A percentile compares a stretch with the other conserved stretches of the same genome.
Evolutionary conservation across 2,888 invertebrate species (phyloP).

Genomic region (Balanococcus diminutus): DNA sequence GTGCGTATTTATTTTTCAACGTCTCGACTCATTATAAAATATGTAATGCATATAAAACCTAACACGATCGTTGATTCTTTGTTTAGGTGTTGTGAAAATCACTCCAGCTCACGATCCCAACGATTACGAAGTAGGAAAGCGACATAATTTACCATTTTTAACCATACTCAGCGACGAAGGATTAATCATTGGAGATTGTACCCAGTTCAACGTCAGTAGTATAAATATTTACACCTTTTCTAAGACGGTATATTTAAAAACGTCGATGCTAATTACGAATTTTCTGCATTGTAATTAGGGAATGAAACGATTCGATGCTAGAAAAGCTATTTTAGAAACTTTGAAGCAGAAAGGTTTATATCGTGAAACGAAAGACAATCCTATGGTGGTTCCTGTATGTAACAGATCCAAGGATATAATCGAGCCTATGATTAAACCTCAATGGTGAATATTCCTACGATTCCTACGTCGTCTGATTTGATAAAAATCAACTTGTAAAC

Average conservation of each 20-base stretch:
- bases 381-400: conserved; percentile 95
- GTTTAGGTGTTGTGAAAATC: conserved; percentile 91
- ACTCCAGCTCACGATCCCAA: conserved; percentile 97
- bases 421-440: conserved; percentile 93
- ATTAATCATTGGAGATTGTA: conserved; percentile 78
- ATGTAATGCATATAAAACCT: too few species aligned
- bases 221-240: conserved; percentile 49
- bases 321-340: conserved; percentile 78
- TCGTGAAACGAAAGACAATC: conserved; percentile 82
- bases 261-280: not conserved
- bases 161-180: conserved; percentile 93
- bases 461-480: not conserved
- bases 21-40: not conserved
- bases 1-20: conserved; percentile 62
- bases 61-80: not conserved
- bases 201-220: conserved; percentile 71
- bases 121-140: conserved; percentile 93
- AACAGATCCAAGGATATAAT: conserved; percentile 97
- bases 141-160: conserved; percentile 84
- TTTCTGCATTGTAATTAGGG: conserved; percentile 65
- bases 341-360: conserved; percentile 75
- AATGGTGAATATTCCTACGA: conserved; percentile 73
- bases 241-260: not conserved
- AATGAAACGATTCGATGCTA: conserved; percentile 88
- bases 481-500: not conserved